Percentiles rank a stretch among this genome's conserved stretches.
Conservation (phyloP, 2,797 vertebrate genomes). For the Melanotaenia parkinsoni region DNA sequence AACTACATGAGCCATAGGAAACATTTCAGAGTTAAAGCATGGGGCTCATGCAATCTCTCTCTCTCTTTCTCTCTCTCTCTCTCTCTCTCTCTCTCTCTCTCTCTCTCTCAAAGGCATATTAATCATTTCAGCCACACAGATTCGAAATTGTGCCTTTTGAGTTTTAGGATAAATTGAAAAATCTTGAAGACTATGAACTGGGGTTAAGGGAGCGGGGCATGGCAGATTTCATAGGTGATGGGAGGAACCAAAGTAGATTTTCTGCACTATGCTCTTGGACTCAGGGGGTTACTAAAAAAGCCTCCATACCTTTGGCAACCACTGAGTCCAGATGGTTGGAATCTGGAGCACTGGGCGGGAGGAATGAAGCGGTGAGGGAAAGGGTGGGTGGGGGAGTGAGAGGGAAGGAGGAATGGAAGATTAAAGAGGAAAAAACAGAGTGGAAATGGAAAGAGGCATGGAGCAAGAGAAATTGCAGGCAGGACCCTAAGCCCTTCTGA, state of each 20-base stretch:
- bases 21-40: constrained; percentile 47
- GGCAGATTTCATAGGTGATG: constrained; percentile 71
- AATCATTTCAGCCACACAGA: constrained; percentile 34
- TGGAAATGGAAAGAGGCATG: constrained; percentile 26
- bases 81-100: not conserved
- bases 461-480: constrained; percentile 50
- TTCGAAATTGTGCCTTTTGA: constrained; percentile 23
- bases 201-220: constrained; percentile 37
- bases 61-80: not conserved
- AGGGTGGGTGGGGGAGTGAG: constrained; percentile 24
- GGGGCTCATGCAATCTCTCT: constrained; percentile 1
- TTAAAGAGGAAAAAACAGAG: constrained; percentile 55
- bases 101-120: constrained; percentile 20
- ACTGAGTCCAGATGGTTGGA: constrained; percentile 81
- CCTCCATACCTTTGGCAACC: constrained; percentile 81
- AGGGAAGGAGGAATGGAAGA: constrained; percentile 50
- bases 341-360: constrained; percentile 75
- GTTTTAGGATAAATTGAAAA: constrained; percentile 31
- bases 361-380: constrained; percentile 37
- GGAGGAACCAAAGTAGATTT: constrained; percentile 74
- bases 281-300: constrained; percentile 71
- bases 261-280: constrained; percentile 66
- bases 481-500: constrained; percentile 51
- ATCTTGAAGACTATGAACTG: constrained; percentile 37
- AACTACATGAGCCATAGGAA: constrained; percentile 20